Percentiles rank a stretch among this genome's conserved stretches.
These are phyloP conservation scores for Leptoclinus maculatus DNA, from an alignment of 2,797 vertebrate genomes.

Conservation along the genomic window DNA sequence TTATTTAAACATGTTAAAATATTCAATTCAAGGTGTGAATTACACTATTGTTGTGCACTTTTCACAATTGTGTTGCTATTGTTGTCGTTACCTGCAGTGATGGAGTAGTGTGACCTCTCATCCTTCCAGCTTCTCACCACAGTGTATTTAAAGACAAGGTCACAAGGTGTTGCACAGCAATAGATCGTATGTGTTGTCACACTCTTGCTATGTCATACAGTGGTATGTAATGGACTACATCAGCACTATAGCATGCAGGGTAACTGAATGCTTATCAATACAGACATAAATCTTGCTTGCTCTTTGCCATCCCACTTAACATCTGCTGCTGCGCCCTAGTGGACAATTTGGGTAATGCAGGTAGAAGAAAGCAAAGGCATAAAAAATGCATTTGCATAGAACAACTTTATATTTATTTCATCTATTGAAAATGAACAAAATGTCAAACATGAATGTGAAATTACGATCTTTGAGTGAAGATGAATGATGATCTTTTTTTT, in stretches of 20 bases:
- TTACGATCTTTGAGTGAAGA: background rate
- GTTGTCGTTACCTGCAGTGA: slow-evolving; percentile 3
- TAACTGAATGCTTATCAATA: slow-evolving; percentile 14
- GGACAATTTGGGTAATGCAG: slow-evolving; percentile 48
- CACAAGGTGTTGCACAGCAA: slow-evolving; percentile 13
- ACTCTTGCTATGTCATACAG: slow-evolving; percentile 14
- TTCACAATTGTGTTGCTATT: background rate
- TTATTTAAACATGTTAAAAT: background rate
- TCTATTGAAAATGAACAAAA: background rate
- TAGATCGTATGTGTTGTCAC: slow-evolving; percentile 20
- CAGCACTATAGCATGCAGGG: slow-evolving; percentile 3
- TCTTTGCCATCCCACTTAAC: background rate
- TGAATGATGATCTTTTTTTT: background rate
- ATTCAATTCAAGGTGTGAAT: background rate
- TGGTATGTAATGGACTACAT: slow-evolving; percentile 9
- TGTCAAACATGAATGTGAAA: background rate
- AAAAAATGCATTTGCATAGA: background rate
- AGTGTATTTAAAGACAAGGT: slow-evolving; percentile 46
- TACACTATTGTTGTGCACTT: background rate
- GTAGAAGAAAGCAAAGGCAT: background rate
- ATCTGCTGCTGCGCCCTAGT: slow-evolving; percentile 72
- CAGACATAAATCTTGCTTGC: background rate
- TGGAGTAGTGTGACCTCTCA: background rate
- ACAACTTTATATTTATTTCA: background rate
- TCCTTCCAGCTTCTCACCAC: slow-evolving; percentile 4